Evolutionary conservation across 2,797 vertebrate species (phyloP).

Genomic region (Numenius phaeopus): DNA sequence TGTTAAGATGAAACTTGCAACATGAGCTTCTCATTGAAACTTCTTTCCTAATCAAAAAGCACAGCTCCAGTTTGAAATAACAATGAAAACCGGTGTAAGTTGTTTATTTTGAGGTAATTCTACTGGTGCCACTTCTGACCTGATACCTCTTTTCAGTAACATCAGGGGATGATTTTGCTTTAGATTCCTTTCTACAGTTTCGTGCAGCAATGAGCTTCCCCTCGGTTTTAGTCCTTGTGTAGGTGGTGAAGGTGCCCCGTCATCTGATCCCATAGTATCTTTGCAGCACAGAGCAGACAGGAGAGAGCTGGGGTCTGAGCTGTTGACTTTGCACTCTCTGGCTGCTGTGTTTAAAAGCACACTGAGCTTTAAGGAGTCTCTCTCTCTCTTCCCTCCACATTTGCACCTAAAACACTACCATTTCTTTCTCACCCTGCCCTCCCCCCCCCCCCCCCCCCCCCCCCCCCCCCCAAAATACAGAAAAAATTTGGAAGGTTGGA

Average conservation of each 20-base stretch:
- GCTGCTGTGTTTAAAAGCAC: not conserved
- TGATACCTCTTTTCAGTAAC: not conserved
- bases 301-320: not conserved
- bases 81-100: not conserved
- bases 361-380: not conserved
- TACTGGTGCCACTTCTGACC: not conserved
- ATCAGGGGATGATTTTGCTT: not conserved
- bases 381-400: not conserved
- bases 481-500: not conserved
- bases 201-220: not conserved
- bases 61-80: not conserved
- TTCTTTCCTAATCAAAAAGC: not conserved
- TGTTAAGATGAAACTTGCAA: not conserved
- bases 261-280: not conserved
- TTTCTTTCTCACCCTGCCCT: not conserved
- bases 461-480: not conserved
- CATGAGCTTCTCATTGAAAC: not conserved
- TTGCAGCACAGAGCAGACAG: not conserved
- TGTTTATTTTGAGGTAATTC: not conserved
- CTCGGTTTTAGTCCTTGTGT: not conserved
- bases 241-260: not conserved
- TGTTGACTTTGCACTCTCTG: not conserved
- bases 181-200: not conserved
- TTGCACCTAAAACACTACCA: not conserved
- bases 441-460: fast-evolving